Evolutionary conservation across 2,888 invertebrate genomes (phyloP), one percentile per base, ranked within the genome.

Genomic region (Meteorus cinctellus): DNA sequence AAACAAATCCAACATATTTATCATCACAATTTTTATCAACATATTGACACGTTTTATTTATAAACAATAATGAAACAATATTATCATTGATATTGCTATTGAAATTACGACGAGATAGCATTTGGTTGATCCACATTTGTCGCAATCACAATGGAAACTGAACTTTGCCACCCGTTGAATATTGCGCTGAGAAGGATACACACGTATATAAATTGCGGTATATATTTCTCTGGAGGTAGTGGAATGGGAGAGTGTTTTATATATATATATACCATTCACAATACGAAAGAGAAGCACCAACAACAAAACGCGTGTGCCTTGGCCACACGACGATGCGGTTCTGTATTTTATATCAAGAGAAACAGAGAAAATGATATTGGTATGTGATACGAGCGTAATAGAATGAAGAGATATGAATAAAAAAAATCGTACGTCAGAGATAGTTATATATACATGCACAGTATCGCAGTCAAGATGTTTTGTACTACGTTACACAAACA

Each of bases 401-500:
- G 51, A 59, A 36, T 34, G 62, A 27, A 29, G 45, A 41, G 74
- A 73, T 69, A 66, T 68, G 60, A 41, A 76, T 74, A 77, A 71
- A 16, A 69, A 66, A 62, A 45, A 45, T 34, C n/a, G 62, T 27
- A 62, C n/a, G 69, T 72, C 68, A 69, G 34, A 74, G 76, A 78
- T 72, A 29, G 74, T 71, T 63, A 63, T 66, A 55, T 1, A 34
- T 41, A 60, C 73, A 36, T 73, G 75, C 80, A 77, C 73, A 78
- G 76, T 83, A 81, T 82, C 80, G 78, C 80, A 78, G 77, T 81
- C 76, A 73, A 79, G 62, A 74, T 62, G 77, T 48, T 48, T 48
- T 48, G 48, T 48, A 48, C n/a, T n/a, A 48, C 16, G 48, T 16
- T 48, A 48, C n/a, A 48, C 48, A 48, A 2, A 48, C 48, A 48